Evolutionary conservation across 2,113 vertebrate genomes (phyloP).

Genomic region (Salvelinus namaycush): DNA sequence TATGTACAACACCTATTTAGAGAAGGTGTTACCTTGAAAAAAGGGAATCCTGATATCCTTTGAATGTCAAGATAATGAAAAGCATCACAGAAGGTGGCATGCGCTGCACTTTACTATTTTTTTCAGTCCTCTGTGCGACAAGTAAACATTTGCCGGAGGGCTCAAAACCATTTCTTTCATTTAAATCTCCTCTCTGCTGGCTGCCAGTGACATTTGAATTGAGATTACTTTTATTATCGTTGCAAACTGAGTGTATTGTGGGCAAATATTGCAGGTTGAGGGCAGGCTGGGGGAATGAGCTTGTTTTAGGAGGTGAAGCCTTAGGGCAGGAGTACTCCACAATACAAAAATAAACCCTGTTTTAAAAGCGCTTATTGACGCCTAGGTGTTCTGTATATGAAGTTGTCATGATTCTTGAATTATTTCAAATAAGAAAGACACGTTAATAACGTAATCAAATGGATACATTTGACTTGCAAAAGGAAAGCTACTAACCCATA

Average conservation of each 20-base stretch:
- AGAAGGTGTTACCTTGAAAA: conserved; percentile 21
- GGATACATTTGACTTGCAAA: too few relatives aligned
- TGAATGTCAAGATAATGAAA: conserved; percentile 37
- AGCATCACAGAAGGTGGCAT: conserved; percentile 41
- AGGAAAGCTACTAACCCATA: too few relatives aligned
- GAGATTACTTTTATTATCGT: conserved; percentile 60
- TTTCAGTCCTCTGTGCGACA: conserved; percentile 3
- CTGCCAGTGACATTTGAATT: conserved; percentile 59
- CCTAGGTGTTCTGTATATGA: too few relatives aligned
- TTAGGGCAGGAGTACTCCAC: conserved; percentile 12
- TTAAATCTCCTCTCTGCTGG: conserved; percentile 27
- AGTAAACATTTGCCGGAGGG: conserved; percentile 36
- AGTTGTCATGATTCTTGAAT: too few relatives aligned
- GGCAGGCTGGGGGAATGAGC: conserved; percentile 17
- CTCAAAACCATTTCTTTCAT: conserved; percentile 14
- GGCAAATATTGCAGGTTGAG: conserved; percentile 56
- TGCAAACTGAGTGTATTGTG: conserved; percentile 52
- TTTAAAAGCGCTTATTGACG: too few relatives aligned
- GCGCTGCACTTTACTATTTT: conserved; percentile 17
- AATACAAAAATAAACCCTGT: background rate
- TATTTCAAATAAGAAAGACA: too few relatives aligned
- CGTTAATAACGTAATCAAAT: too few relatives aligned
- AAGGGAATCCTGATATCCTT: conserved; percentile 18
- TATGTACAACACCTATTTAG: conserved; percentile 8
- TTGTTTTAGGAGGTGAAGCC: conserved; percentile 57